These are phyloP conservation scores for Myotis lucifugus DNA, from an alignment of 2,113 vertebrate species.

Conservation along the genomic window DNA sequence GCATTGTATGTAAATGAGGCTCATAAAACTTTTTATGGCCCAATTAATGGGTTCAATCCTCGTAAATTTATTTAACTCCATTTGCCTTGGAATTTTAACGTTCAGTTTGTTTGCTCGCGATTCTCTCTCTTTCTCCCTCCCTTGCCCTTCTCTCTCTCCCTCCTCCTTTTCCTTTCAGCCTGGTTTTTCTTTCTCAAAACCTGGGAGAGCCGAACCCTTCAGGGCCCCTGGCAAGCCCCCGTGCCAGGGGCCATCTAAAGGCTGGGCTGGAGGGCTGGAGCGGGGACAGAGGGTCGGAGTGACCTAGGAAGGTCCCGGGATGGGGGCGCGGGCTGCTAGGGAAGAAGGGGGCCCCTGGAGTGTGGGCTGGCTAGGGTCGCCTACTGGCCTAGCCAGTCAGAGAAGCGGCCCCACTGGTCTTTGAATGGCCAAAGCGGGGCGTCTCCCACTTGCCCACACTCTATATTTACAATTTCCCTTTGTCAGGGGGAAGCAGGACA, in stretches of 20 bases:
- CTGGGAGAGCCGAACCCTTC: conserved; percentile 29
- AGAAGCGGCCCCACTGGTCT: neutral
- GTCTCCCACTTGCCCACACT: conserved; percentile 62
- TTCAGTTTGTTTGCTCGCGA: conserved; percentile 73
- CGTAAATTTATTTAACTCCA: conserved; percentile 90
- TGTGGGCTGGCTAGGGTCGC: neutral
- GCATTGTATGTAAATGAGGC: conserved; percentile 94
- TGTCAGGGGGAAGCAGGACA: conserved; percentile 81
- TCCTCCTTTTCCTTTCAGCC: neutral
- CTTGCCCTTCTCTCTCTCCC: neutral
- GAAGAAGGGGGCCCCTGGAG: conserved; percentile 37
- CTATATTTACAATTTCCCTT: conserved; percentile 79
- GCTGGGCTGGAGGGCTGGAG: conserved; percentile 3
- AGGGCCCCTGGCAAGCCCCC: conserved; percentile 39
- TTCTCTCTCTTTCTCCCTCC: neutral
- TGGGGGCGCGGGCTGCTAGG: neutral
- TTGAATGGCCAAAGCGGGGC: conserved; percentile 62
- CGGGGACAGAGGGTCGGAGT: conserved; percentile 46
- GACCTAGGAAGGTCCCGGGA: neutral
- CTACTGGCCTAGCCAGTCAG: neutral
- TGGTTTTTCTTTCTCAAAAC: conserved; percentile 55
- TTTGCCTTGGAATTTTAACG: conserved; percentile 85
- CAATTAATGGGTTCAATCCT: conserved; percentile 90
- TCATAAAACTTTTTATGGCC: conserved; percentile 96
- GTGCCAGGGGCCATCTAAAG: conserved; percentile 26